phyloP scores from a whole-genome alignment of 2,113 vertebrate species.

The Lepus europaeus region DNA sequence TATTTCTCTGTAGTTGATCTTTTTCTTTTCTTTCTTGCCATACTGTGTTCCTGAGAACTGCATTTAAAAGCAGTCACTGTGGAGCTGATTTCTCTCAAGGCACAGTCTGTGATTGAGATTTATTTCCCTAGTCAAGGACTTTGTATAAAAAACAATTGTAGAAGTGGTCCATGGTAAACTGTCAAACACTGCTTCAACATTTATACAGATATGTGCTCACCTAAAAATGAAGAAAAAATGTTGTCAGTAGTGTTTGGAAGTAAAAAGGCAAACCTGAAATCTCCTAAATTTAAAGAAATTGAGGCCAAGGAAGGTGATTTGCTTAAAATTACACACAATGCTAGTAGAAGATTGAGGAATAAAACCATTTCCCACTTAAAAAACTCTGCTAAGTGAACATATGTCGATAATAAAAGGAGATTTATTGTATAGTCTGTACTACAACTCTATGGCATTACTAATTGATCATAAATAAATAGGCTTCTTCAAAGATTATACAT shows the following conservation, averaged over 20 bases:
- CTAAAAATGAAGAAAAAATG: conserved; percentile 48
- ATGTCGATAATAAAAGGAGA: neutral
- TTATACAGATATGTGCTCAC: conserved; percentile 1
- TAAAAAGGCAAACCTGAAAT: conserved; percentile 48
- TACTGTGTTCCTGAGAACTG: neutral
- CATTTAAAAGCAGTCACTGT: neutral
- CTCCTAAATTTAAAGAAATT: conserved; percentile 43
- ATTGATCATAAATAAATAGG: conserved; percentile 32
- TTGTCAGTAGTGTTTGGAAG: conserved; percentile 40
- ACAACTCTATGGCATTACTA: neutral
- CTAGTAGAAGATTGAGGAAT: conserved; percentile 25
- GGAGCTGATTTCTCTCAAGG: conserved; percentile 8
- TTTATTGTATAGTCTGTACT: neutral
- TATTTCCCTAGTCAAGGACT: conserved; percentile 1
- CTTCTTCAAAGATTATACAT: conserved; percentile 27
- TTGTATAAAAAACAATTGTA: neutral
- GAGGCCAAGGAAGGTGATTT: conserved; percentile 38
- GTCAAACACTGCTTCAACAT: conserved; percentile 19
- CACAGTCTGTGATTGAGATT: conserved; percentile 16
- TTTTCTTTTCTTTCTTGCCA: no score
- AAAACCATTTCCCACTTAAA: conserved; percentile 19
- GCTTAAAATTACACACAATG: neutral
- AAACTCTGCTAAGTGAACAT: neutral
- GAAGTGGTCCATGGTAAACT: neutral
- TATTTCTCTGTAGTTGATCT: no score